Evolutionary conservation across 1,140 invertebrate genomes (phyloP).

Genomic region (Leptinotarsa defecta): DNA sequence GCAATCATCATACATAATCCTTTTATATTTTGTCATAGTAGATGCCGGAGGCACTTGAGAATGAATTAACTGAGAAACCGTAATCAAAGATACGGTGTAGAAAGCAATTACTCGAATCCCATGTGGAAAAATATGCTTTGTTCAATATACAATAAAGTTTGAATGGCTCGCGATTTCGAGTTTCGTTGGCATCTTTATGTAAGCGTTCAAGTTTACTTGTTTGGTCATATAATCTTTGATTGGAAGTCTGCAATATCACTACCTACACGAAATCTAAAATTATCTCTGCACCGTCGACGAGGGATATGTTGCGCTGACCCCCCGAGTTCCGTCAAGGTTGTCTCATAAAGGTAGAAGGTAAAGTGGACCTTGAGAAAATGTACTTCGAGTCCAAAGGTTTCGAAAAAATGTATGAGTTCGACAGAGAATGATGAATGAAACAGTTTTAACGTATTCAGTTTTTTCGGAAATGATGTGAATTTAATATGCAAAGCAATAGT

Average conservation of each 20-base stretch:
- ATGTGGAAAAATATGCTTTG: background rate
- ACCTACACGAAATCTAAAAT: conserved; percentile 21
- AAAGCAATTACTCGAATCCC: background rate
- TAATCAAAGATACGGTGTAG: background rate
- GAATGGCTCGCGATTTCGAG: background rate
- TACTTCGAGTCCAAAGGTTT: too few relatives aligned
- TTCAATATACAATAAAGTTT: conserved; percentile 1
- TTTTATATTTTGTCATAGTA: background rate
- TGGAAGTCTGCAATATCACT: conserved; percentile 7
- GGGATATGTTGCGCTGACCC: background rate
- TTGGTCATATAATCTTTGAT: conserved; percentile 19
- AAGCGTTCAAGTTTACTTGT: conserved; percentile 16
- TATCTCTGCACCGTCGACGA: conserved; percentile 7
- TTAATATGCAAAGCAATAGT: too few relatives aligned
- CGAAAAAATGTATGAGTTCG: too few relatives aligned
- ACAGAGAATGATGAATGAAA: too few relatives aligned
- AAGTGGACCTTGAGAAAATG: too few relatives aligned
- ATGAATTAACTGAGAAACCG: background rate
- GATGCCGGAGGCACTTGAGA: background rate
- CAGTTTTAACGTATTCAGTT: too few relatives aligned
- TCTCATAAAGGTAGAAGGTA: background rate
- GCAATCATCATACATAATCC: too few relatives aligned
- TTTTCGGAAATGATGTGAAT: too few relatives aligned
- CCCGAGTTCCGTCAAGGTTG: conserved; percentile 10
- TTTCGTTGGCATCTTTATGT: conserved; percentile 16